Conservation (phyloP, 2,113 vertebrate species). For the Chiloscyllium plagiosum region DNA sequence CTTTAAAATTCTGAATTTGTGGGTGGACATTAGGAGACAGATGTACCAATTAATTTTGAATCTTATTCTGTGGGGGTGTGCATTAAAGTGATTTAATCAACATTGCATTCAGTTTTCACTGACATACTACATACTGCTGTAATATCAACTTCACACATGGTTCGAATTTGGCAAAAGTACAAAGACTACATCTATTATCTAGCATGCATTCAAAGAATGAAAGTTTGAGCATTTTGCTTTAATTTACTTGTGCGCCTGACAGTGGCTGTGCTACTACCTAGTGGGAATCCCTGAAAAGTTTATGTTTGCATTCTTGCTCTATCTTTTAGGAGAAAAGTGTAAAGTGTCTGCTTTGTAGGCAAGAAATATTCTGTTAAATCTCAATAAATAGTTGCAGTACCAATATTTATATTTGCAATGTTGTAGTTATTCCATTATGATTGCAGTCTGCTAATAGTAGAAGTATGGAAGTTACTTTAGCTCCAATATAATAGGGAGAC, state of each 20-base stretch:
- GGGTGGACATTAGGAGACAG: slow-evolving; percentile 10
- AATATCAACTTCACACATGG: neutral
- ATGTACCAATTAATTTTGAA: slow-evolving; percentile 24
- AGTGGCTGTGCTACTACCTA: neutral
- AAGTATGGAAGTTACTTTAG: neutral
- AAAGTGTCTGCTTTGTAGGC: neutral
- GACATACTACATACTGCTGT: neutral
- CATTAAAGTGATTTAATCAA: neutral
- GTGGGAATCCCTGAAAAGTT: neutral
- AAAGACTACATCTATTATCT: neutral
- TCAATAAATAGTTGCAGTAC: neutral
- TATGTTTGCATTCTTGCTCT: neutral
- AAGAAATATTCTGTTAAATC: neutral
- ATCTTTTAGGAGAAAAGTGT: neutral
- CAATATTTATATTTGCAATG: neutral
- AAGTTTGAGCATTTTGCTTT: neutral
- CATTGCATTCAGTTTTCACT: neutral
- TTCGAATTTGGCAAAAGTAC: neutral
- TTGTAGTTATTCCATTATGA: neutral
- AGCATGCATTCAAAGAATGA: neutral
- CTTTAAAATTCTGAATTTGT: neutral
- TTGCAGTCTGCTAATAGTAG: neutral
- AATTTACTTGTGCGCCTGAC: neutral
- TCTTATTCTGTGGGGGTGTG: neutral
- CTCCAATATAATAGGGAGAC: neutral